Conservation (phyloP, 1,140 invertebrate species). For the Drosophila ogumai region DNA sequence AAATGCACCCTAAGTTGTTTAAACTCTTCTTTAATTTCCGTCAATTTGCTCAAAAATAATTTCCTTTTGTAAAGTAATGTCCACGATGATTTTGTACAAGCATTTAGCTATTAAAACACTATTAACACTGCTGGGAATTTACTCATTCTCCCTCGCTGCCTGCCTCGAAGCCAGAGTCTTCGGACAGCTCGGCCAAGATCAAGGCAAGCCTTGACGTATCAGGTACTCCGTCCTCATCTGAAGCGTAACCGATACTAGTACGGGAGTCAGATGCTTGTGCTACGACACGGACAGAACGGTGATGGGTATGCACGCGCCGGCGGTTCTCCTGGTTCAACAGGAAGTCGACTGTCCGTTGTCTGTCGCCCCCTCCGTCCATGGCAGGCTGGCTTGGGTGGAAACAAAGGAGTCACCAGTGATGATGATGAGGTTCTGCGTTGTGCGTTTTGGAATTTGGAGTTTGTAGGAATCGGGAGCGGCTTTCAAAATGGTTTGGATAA, state of each 20-base stretch:
- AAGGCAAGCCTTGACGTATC: neutral
- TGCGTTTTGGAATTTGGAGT: conserved; percentile 50
- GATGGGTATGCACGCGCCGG: conserved; percentile 1
- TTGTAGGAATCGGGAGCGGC: neutral
- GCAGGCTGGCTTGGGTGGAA: neutral
- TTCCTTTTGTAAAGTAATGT: neutral
- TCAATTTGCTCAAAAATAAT: neutral
- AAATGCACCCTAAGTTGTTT: no score
- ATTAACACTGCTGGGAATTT: conserved; percentile 12
- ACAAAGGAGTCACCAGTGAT: no score
- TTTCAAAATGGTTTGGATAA: conserved; percentile 22
- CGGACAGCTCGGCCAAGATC: conserved; percentile 1
- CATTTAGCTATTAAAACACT: neutral
- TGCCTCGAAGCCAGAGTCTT: conserved; percentile 68
- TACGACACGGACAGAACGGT: neutral
- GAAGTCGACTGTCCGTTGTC: conserved; percentile 31
- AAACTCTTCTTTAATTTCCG: neutral
- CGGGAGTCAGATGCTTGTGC: no score
- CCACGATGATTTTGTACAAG: neutral
- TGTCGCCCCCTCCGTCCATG: conserved; percentile 71
- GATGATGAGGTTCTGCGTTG: neutral
- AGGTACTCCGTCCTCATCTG: neutral
- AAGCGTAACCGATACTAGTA: neutral
- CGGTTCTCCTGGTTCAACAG: conserved; percentile 19
- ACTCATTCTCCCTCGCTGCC: conserved; percentile 46